Percentiles rank a stretch among this genome's conserved stretches.
These are phyloP conservation scores for Epinotia nisella DNA, from an alignment of 2,888 invertebrate genomes.

Conservation along the genomic window DNA sequence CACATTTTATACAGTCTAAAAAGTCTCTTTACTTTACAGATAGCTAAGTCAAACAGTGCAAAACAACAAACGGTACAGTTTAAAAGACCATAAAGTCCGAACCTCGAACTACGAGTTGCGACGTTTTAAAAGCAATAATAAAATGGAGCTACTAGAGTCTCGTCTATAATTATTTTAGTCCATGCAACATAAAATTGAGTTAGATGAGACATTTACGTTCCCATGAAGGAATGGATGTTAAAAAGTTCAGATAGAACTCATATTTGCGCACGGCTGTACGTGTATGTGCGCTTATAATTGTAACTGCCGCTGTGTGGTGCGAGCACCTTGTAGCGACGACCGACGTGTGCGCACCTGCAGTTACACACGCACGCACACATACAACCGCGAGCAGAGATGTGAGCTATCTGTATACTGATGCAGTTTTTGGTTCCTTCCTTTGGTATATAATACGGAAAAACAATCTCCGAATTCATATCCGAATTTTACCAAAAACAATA, in stretches of 20 bases:
- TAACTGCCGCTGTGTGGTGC: too few species aligned
- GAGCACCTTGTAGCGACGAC: too few species aligned
- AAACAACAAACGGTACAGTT: not conserved
- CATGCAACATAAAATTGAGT: not conserved
- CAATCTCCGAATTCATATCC: not conserved
- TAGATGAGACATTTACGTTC: not conserved
- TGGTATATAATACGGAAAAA: not conserved
- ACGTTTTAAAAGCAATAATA: not conserved
- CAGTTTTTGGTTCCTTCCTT: not conserved
- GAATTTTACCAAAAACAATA: not conserved
- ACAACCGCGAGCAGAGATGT: too few species aligned
- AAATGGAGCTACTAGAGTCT: not conserved
- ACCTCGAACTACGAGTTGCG: not conserved
- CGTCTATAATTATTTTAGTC: not conserved
- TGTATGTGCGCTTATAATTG: too few species aligned
- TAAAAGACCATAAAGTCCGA: not conserved
- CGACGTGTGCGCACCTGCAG: too few species aligned
- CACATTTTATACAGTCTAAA: not conserved
- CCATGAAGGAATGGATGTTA: not conserved
- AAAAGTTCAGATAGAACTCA: not conserved
- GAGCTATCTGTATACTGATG: not conserved
- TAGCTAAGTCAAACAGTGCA: constrained; percentile 10
- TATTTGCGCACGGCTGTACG: too few species aligned
- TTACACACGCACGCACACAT: too few species aligned
- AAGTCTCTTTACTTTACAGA: not conserved